A percentile compares a stretch with the other conserved stretches of the same genome.
These are phyloP conservation scores for Archilochus colubris DNA, from an alignment of 2,113 vertebrate genomes.

Conservation along the genomic window DNA sequence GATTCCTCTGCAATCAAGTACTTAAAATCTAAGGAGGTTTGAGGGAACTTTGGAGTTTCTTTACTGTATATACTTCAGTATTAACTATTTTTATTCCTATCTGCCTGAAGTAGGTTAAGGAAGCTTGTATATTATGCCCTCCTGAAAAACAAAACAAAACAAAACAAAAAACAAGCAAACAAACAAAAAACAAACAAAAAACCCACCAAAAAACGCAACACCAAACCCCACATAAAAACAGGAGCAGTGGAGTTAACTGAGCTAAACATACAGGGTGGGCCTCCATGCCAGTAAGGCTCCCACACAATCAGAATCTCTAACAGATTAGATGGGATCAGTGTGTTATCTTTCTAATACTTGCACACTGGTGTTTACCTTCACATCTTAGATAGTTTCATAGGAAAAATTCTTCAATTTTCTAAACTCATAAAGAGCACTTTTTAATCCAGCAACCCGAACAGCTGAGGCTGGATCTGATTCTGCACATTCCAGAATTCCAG, in stretches of 20 bases:
- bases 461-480: neutral
- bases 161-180: no score
- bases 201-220: no score
- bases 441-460: neutral
- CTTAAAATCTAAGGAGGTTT: neutral
- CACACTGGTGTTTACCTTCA: neutral
- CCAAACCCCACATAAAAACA: neutral
- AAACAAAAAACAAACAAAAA: no score
- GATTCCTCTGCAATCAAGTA: neutral
- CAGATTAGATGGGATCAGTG: neutral
- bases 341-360: neutral
- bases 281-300: neutral
- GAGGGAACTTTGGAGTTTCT: neutral
- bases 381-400: neutral
- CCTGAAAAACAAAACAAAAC: no score
- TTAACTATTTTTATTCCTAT: neutral
- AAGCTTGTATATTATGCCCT: neutral
- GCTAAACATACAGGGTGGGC: neutral
- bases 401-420: neutral
- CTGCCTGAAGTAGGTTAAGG: neutral
- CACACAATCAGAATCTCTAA: neutral
- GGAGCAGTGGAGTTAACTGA: neutral
- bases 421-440: neutral
- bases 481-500: neutral
- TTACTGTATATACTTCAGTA: neutral